These are phyloP conservation scores for Xiphophorus hellerii DNA, from an alignment of 2,113 vertebrate genomes.

Conservation along the genomic window DNA sequence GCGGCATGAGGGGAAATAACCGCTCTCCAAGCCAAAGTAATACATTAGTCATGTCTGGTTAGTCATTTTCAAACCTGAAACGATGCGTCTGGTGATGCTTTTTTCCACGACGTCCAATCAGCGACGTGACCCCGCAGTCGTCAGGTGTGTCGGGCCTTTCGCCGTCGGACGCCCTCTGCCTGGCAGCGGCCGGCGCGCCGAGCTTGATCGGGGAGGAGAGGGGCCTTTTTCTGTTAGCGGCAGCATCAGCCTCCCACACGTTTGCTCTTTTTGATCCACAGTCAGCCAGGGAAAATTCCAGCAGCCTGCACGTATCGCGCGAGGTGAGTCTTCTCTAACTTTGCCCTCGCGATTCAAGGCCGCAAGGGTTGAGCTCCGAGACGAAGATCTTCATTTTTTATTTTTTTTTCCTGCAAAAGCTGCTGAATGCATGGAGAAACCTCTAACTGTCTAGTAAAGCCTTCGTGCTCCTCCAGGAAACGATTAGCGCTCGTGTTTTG, in stretches of 20 bases:
- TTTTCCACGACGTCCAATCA: slow-evolving; percentile 49
- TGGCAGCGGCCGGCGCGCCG: slow-evolving; percentile 33
- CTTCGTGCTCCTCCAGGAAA: slow-evolving; percentile 15
- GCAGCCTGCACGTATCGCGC: slow-evolving; percentile 16
- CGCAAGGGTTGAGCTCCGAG: slow-evolving; percentile 3
- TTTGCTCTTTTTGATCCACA: slow-evolving; percentile 44
- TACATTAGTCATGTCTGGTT: slow-evolving; percentile 62
- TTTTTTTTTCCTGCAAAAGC: not conserved
- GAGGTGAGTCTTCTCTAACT: slow-evolving; percentile 12
- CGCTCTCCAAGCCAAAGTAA: slow-evolving; percentile 34
- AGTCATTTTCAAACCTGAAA: slow-evolving; percentile 53
- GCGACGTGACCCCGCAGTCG: slow-evolving; percentile 57
- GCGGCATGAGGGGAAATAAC: slow-evolving; percentile 53
- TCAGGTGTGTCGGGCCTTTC: slow-evolving; percentile 65
- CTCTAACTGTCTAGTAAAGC: not conserved
- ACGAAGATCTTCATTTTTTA: slow-evolving; percentile 3
- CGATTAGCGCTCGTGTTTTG: not conserved
- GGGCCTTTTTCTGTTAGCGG: not conserved
- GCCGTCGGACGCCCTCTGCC: slow-evolving; percentile 47
- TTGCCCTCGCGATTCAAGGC: slow-evolving; percentile 5
- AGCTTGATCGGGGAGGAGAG: slow-evolving; percentile 1
- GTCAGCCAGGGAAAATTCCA: slow-evolving; percentile 39
- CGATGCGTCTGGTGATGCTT: slow-evolving; percentile 50
- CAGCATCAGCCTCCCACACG: slow-evolving; percentile 59
- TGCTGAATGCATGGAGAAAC: not conserved